These are phyloP conservation scores for Corythornis cristatus DNA, from an alignment of 2,113 vertebrate genomes.

Conservation along the genomic window DNA sequence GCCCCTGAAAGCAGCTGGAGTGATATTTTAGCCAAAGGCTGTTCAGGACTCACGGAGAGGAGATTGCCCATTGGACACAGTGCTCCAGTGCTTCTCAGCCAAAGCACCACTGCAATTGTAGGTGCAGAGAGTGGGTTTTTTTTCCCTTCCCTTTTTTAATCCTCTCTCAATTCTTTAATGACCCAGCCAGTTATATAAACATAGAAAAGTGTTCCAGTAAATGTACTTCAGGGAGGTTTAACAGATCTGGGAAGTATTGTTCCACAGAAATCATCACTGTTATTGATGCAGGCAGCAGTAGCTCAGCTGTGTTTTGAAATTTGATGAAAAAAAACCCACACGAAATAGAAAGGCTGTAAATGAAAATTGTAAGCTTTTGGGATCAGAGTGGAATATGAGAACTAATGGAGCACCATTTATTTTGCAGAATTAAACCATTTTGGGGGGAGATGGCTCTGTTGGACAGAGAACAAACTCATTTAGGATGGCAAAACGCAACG, in stretches of 20 bases:
- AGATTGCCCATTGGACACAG: neutral
- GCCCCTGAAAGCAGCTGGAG: neutral
- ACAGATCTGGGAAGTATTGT: neutral
- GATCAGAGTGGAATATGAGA: neutral
- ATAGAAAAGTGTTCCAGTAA: neutral
- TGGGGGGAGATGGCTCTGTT: neutral
- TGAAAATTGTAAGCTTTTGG: neutral
- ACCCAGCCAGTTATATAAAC: neutral
- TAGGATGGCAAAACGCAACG: neutral
- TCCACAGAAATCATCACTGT: neutral
- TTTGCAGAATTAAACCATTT: neutral
- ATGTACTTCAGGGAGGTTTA: neutral
- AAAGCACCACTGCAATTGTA: neutral
- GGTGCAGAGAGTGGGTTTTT: neutral
- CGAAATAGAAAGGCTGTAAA: neutral
- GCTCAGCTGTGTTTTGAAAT: slow-evolving; percentile 13
- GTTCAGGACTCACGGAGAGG: neutral
- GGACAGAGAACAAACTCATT: neutral
- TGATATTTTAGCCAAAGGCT: neutral
- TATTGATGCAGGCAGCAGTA: neutral
- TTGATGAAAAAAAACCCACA: neutral
- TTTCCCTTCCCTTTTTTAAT: neutral
- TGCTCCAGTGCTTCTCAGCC: neutral
- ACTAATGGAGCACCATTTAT: neutral
- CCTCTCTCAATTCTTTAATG: slow-evolving; percentile 29